phyloP scores from a whole-genome alignment of 2,888 invertebrate species.

The Malacosoma neustria region DNA sequence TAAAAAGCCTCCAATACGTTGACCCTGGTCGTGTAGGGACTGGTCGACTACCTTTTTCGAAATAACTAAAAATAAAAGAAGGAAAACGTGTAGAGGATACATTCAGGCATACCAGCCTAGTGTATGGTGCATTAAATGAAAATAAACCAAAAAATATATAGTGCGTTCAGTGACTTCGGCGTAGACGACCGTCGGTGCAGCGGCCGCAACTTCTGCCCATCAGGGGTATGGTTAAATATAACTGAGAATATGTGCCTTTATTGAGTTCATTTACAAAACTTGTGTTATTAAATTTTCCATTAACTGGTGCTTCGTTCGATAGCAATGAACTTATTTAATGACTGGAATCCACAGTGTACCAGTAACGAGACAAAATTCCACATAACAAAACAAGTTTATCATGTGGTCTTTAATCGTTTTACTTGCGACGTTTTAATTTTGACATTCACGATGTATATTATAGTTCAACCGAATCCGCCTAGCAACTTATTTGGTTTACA shows the following conservation, averaged over 20 bases:
- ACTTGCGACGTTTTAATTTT: conserved; percentile 8
- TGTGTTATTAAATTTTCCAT: conserved; percentile 41
- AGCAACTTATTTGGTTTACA: neutral
- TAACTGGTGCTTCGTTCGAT: conserved; percentile 18
- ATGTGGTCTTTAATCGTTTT: conserved; percentile 20
- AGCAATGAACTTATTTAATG: conserved; percentile 30
- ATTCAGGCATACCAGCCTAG: conserved; percentile 48
- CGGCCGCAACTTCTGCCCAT: neutral
- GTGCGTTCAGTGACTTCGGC: conserved; percentile 51
- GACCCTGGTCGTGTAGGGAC: conserved; percentile 44
- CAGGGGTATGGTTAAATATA: neutral
- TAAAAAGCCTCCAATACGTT: conserved; percentile 62
- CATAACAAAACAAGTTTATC: conserved; percentile 17
- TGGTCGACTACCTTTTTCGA: conserved; percentile 59
- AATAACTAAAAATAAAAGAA: conserved; percentile 64
- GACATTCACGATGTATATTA: too few relatives aligned
- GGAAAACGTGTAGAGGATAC: conserved; percentile 49
- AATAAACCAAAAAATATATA: conserved; percentile 33
- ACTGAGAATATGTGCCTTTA: neutral
- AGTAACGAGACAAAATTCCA: conserved; percentile 26
- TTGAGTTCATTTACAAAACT: conserved; percentile 38
- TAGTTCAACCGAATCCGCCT: too few relatives aligned
- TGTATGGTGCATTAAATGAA: too few relatives aligned
- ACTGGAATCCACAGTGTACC: conserved; percentile 21
- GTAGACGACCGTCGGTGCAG: conserved; percentile 35